Conservation (phyloP, 2,888 invertebrate genomes). For the Iselma pallidipennis region DNA sequence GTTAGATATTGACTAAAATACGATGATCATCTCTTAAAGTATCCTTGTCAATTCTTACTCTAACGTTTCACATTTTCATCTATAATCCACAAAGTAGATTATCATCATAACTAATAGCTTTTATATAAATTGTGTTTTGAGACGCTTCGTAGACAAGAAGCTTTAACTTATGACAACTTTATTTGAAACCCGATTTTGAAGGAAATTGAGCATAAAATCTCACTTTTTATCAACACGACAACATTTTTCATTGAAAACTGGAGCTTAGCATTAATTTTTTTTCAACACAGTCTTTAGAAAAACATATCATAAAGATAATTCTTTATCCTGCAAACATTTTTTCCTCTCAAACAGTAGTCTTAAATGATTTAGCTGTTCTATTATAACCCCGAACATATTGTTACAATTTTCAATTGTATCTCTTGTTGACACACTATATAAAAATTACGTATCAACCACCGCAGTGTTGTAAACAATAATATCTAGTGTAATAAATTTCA, state of each 20-base stretch:
- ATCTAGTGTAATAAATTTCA: neutral
- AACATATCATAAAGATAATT: too few relatives aligned
- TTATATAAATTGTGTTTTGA: neutral
- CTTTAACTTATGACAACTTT: neutral
- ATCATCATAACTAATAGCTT: neutral
- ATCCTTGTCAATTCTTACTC: neutral
- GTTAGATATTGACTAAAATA: neutral
- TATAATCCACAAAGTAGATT: neutral
- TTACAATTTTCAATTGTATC: neutral
- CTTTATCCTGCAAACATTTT: too few relatives aligned
- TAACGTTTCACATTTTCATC: neutral
- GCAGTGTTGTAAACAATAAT: neutral
- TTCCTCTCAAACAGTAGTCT: too few relatives aligned
- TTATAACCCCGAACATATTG: neutral
- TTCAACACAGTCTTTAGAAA: too few relatives aligned
- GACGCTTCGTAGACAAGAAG: neutral
- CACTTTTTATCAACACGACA: neutral
- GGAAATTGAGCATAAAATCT: constrained; percentile 2
- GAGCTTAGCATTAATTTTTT: neutral
- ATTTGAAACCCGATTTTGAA: neutral
- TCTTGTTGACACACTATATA: constrained; percentile 1
- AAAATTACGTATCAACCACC: neutral
- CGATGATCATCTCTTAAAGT: neutral
- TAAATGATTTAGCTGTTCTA: too few relatives aligned
- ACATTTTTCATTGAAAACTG: neutral